These are phyloP conservation scores for Chrysogorgia sp. DNA, from an alignment of 92 coral and sea anemone genomes.

Conservation along the genomic window DNA sequence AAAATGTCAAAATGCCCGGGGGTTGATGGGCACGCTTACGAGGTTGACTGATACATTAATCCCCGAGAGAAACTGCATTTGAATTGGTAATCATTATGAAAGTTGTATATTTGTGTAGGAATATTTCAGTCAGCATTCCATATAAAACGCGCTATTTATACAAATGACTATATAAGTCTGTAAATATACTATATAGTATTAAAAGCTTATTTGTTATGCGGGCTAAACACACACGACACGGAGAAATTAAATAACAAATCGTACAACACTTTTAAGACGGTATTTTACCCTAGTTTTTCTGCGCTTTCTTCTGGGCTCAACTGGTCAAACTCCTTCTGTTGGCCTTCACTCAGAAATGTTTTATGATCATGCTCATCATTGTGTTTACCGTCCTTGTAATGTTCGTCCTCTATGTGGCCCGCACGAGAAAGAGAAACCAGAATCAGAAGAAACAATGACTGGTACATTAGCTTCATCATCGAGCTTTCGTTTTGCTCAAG, in stretches of 20 bases:
- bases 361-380: slow-evolving; percentile 55
- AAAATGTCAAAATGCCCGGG: too few species aligned
- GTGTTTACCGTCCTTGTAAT: slow-evolving; percentile 53
- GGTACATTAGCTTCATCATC: neutral
- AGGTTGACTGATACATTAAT: too few species aligned
- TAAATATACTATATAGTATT: too few species aligned
- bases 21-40: too few species aligned
- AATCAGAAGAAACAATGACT: neutral
- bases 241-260: neutral
- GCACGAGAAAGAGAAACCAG: slow-evolving; percentile 19
- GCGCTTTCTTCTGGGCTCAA: slow-evolving; percentile 51
- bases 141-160: too few species aligned
- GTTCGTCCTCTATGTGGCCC: slow-evolving; percentile 20
- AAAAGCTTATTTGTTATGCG: neutral
- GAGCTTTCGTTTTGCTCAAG: too few species aligned
- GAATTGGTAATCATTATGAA: too few species aligned
- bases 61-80: too few species aligned
- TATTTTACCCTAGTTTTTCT: slow-evolving; percentile 42
- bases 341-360: slow-evolving; percentile 48
- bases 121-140: too few species aligned
- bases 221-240: neutral
- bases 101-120: too few species aligned
- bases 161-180: too few species aligned
- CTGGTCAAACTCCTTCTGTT: slow-evolving; percentile 45
- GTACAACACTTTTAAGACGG: neutral